phyloP scores from a whole-genome alignment of 1,140 invertebrate species.

The Dreissena rostriformis region DNA sequence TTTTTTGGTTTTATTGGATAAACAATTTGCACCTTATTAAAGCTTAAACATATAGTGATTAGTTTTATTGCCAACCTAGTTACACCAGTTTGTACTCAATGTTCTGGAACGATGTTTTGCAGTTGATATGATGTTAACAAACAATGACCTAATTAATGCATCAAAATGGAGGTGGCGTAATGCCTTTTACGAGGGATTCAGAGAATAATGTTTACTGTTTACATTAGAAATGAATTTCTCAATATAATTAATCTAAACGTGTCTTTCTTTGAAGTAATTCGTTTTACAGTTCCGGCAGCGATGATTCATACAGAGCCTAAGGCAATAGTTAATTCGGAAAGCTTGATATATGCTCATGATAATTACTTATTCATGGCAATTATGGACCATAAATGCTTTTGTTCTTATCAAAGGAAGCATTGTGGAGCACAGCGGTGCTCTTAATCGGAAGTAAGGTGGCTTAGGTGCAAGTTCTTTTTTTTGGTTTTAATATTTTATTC shows the following conservation, averaged over 20 bases:
- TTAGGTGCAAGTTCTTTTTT: too few species aligned
- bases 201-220: conserved; percentile 37
- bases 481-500: too few species aligned
- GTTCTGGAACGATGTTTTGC: too few species aligned
- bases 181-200: conserved; percentile 3
- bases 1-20: too few species aligned
- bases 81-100: too few species aligned
- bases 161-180: background rate
- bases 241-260: conserved; percentile 11
- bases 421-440: conserved; percentile 1
- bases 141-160: conserved; percentile 36
- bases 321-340: conserved; percentile 33
- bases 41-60: too few species aligned
- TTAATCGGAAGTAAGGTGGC: too few species aligned
- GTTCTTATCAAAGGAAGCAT: conserved; percentile 24
- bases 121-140: background rate
- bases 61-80: too few species aligned
- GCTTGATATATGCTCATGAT: conserved; percentile 33
- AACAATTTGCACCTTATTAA: too few species aligned
- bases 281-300: conserved; percentile 2
- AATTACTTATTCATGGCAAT: conserved; percentile 21
- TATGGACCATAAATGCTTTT: conserved; percentile 31
- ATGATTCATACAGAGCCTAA: conserved; percentile 20
- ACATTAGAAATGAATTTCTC: conserved; percentile 11
- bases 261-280: conserved; percentile 27